phyloP scores from a whole-genome alignment of 1,140 invertebrate genomes.

The Ips nitidus region DNA sequence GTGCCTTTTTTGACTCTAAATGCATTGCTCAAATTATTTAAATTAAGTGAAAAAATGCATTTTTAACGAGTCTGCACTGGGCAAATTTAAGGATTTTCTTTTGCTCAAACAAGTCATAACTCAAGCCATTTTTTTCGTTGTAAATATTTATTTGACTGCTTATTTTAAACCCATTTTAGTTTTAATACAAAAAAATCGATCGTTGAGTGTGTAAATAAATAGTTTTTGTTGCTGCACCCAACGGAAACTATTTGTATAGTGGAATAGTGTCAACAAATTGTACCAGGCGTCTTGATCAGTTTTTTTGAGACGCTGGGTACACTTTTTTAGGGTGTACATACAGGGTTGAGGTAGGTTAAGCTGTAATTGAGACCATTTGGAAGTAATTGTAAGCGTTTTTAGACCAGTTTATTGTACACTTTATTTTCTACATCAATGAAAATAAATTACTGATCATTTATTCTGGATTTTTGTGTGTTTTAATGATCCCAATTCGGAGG shows the following conservation, averaged over 20 bases:
- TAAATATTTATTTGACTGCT: slow-evolving; percentile 5
- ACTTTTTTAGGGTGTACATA: slow-evolving; percentile 21
- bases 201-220: neutral
- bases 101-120: neutral
- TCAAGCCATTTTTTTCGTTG: neutral
- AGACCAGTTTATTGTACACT: no score
- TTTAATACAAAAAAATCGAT: neutral
- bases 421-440: no score
- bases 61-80: neutral
- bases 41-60: neutral
- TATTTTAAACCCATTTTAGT: neutral
- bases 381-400: no score
- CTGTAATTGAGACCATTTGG: no score
- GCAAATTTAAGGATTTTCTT: neutral
- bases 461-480: no score
- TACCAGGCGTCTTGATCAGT: slow-evolving; percentile 18
- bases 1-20: neutral
- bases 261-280: slow-evolving; percentile 8
- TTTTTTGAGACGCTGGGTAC: slow-evolving; percentile 26
- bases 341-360: slow-evolving; percentile 15
- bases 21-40: slow-evolving; percentile 1
- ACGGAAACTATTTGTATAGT: neutral
- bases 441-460: no score
- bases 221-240: neutral
- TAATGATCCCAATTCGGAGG: no score